Conservation (phyloP, 2,888 invertebrate species). For the Hecatera dysodea region DNA sequence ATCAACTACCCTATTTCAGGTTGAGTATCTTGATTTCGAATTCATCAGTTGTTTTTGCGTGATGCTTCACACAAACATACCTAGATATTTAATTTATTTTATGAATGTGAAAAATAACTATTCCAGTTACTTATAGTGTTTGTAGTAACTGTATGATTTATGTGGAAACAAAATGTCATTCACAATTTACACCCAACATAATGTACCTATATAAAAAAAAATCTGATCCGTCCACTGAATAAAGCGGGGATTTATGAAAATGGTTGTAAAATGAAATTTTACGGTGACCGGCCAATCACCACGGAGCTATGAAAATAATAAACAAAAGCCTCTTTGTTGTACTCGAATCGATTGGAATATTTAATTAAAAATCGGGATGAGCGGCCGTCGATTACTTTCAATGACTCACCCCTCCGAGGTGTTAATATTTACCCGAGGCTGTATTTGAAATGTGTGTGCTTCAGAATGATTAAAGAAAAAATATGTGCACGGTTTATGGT, state of each 20-base stretch:
- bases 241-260: slow-evolving; percentile 34
- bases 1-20: no score
- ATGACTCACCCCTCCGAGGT: slow-evolving; percentile 37
- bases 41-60: no score
- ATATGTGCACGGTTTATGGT: slow-evolving; percentile 7
- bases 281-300: slow-evolving; percentile 40
- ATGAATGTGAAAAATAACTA: background rate
- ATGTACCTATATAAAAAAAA: background rate
- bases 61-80: no score
- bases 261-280: slow-evolving; percentile 52
- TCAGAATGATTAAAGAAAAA: slow-evolving; percentile 29
- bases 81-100: no score
- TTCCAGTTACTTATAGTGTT: background rate
- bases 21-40: no score
- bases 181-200: background rate
- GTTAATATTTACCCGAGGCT: slow-evolving; percentile 35
- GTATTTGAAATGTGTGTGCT: slow-evolving; percentile 36
- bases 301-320: slow-evolving; percentile 61
- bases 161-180: background rate
- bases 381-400: slow-evolving; percentile 52
- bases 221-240: slow-evolving; percentile 3
- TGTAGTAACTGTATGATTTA: background rate
- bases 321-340: slow-evolving; percentile 67
- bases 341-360: slow-evolving; percentile 70
- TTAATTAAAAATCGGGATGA: slow-evolving; percentile 74